Conservation (phyloP, 2,797 vertebrate species). For the Pygocentrus nattereri region DNA sequence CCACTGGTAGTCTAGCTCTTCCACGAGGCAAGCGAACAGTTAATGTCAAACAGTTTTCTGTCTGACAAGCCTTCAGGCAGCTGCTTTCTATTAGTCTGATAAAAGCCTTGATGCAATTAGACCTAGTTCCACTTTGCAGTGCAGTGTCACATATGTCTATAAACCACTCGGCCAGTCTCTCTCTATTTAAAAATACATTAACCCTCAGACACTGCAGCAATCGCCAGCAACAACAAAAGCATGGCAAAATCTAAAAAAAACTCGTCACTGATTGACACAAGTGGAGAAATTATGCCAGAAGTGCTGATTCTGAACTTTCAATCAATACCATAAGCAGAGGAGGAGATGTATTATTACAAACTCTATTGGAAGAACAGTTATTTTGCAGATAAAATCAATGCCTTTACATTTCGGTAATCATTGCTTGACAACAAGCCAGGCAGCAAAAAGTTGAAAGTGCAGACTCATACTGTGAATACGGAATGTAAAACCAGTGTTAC, state of each 20-base stretch:
- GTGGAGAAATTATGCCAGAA: not conserved
- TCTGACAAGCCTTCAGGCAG: constrained; percentile 67
- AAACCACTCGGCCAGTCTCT: constrained; percentile 38
- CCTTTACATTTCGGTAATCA: not conserved
- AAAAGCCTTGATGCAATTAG: constrained; percentile 70
- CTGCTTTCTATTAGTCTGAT: constrained; percentile 76
- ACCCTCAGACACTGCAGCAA: not conserved
- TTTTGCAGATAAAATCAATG: no score
- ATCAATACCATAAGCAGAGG: not conserved
- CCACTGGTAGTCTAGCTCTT: constrained; percentile 47
- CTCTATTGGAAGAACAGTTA: no score
- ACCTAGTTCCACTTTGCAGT: constrained; percentile 33
- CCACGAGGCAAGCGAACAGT: constrained; percentile 62
- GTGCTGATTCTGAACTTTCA: not conserved
- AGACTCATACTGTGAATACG: not conserved
- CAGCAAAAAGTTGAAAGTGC: not conserved
- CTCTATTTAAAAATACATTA: constrained; percentile 50
- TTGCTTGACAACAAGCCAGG: not conserved
- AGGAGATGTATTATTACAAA: not conserved
- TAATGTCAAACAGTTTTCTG: constrained; percentile 60
- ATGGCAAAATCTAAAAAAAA: not conserved
- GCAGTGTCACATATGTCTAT: constrained; percentile 34
- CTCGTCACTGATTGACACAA: not conserved
- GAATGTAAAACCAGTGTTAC: not conserved
- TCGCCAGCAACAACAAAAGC: not conserved